Base-by-base conservation (phyloP, 2,113 vertebrate species). In the Meleagris gallopavo region DNA sequence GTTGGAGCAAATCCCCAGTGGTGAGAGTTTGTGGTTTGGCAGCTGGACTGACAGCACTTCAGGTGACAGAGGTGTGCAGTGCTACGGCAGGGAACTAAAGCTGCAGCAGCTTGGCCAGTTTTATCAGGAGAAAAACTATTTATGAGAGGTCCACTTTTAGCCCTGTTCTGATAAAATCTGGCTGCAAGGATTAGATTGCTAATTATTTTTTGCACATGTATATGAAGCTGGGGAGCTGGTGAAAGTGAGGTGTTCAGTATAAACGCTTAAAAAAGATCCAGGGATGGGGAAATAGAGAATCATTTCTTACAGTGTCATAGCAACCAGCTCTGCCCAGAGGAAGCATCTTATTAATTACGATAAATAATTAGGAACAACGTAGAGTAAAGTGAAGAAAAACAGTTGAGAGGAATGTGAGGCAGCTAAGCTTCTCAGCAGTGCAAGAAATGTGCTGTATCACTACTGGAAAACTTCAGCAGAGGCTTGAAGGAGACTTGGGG, bases 351-450 rank as follows among this genome's bases (percentile, higher is more conserved):
- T 88, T 85, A 84, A 72, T 91, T 91, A 90, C 18, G 45, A 81
- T 91, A 86, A 95, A 89, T 95, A 94, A 93, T 94, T 88, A 83
- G 27, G 6, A 86, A 57, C 66, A 91, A 72, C 46, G 48, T 25
- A 61, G 83, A 81, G 65, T 70, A 61, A 94, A 88, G 80, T 94
- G 85, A 83, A 84, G 74, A 84, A 87, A 84, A 94, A 22, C 38
- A 64, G 22, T 34, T 84, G 52, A 72, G 38, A 76, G 52, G 70
- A 36, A 73, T 85, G 82, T 73, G 58, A 74, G 79, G 57, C 57
- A 93, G 55, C 57, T 83, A 41, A 77, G 41, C 22, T 87, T 62
- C 79, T 89, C 89, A 95, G 74, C 69, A 89, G 89, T 57, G 65
- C 36, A 46, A 86, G 88, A 74, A 79, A 54, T n/a, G 41, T 21